Base-by-base conservation (phyloP, 2,888 invertebrate genomes). In the Melanophora roralis region DNA sequence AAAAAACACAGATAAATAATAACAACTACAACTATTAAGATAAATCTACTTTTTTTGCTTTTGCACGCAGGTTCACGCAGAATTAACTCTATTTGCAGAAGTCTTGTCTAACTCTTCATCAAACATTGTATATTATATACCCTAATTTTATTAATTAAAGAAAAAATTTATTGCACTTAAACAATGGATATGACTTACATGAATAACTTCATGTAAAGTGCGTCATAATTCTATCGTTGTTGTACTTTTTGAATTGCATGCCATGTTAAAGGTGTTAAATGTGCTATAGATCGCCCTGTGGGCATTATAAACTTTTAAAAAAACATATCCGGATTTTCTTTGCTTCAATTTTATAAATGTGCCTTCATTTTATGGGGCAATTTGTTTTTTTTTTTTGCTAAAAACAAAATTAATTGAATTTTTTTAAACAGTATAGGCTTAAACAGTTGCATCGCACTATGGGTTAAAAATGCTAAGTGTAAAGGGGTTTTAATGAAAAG, bases 201-300 rank as follows among this genome's bases (percentile, higher is more conserved):
- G 45, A 45, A 59, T 72, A 53, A 64, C 19, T 40, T 71, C 62
- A 36, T 23, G 14, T 59, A 45, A 62, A 73, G 62, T 62, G 59
- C 34, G 16, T 57, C 21, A 71, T 51, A 59, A 67, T 49, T 65
- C 23, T 49, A 59, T 74, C 49, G 34, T 12, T 49, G 45, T 36
- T 9, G 23, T 51, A 19, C 16, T 5, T 36, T 55, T 45, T 47
- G 6, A 23, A 55, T 72, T 27, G 72, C 80, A 76, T 80, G 76
- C 38, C 76, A 76, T 62, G 62, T 76, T 36, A 62, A 65, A 76
- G 72, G 80, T 80, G 80, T 76, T 80, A 80, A 75, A 53, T 49
- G 67, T 79, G 43, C 45, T 47, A 75, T 71, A 67, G 65, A 62
- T 75, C 47, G 45, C 71, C 79, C 64, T 53, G 19, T 21, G 79